phyloP scores from a whole-genome alignment of 2,113 vertebrate genomes.

The Genyomyrus donnyi region DNA sequence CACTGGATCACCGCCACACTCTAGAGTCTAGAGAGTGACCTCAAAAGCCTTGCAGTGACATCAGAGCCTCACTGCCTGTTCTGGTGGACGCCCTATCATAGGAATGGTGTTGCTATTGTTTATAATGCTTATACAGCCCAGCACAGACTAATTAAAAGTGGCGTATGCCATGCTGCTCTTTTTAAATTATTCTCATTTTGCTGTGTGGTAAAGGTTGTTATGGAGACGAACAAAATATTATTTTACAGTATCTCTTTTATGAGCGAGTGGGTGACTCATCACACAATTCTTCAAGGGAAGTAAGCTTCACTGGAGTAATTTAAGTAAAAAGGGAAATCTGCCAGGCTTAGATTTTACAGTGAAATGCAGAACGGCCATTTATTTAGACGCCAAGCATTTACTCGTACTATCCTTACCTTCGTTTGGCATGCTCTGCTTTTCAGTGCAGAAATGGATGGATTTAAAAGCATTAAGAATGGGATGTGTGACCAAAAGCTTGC shows the following conservation, averaged over 20 bases:
- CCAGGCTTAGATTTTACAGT: not conserved
- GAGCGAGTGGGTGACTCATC: not conserved
- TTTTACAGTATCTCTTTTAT: constrained; percentile 3
- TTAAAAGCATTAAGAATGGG: not conserved
- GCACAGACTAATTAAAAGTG: not conserved
- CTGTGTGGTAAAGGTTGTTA: not conserved
- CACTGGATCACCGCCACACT: not conserved
- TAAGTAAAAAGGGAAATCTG: not conserved
- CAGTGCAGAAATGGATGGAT: not conserved
- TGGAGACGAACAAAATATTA: not conserved
- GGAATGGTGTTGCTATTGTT: not conserved
- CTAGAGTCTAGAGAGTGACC: not conserved
- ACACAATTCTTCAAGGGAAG: not conserved
- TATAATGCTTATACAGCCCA: not conserved
- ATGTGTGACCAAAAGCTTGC: not conserved
- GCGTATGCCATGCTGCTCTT: not conserved
- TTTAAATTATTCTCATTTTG: not conserved
- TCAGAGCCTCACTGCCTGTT: not conserved
- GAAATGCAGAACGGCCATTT: not conserved
- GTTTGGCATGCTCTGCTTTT: not conserved
- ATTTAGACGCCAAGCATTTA: not conserved
- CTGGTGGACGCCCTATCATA: not conserved
- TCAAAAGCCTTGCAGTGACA: not conserved
- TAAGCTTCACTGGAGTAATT: constrained; percentile 2
- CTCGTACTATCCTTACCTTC: not conserved